A percentile compares a stretch with the other conserved stretches of the same genome.
These are phyloP conservation scores for Frankliniella fusca DNA, from an alignment of 2,888 invertebrate genomes.

Conservation along the genomic window DNA sequence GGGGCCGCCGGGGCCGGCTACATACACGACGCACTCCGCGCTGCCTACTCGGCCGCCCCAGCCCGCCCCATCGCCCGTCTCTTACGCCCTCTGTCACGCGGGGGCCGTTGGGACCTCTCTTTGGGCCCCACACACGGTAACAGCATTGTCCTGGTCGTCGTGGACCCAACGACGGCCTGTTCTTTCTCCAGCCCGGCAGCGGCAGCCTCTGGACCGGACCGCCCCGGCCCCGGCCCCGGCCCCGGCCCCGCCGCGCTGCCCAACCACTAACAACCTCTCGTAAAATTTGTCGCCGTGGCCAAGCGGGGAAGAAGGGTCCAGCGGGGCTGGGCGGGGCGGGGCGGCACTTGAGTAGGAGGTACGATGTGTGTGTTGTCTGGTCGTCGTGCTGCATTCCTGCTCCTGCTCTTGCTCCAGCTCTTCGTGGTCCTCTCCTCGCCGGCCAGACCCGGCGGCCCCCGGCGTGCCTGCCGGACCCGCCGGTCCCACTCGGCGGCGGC, in stretches of 20 bases:
- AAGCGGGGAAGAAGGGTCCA: too few relatives aligned
- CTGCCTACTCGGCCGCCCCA: too few relatives aligned
- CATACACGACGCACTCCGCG: too few relatives aligned
- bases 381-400: conserved; percentile 29
- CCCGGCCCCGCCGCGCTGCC: conserved; percentile 36
- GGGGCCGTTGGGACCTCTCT: not conserved
- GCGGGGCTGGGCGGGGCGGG: conserved; percentile 37
- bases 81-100: not conserved
- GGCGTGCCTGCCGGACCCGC: too few relatives aligned
- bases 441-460: too few relatives aligned
- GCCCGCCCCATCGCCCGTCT: not conserved
- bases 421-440: too few relatives aligned
- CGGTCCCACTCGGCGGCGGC: too few relatives aligned
- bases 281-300: conserved; percentile 3
- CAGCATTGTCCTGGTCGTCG: too few relatives aligned
- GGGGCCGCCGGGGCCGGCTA: not conserved
- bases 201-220: not conserved
- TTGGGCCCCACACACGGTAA: not conserved
- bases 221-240: not conserved
- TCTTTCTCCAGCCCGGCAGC: too few relatives aligned
- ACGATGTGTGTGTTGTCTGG: conserved; percentile 34
- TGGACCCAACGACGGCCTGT: too few relatives aligned
- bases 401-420: not conserved
- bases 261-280: conserved; percentile 33
- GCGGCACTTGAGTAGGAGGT: conserved; percentile 32